phyloP scores from a whole-genome alignment of 2,113 vertebrate genomes.

The Alligator sinensis region DNA sequence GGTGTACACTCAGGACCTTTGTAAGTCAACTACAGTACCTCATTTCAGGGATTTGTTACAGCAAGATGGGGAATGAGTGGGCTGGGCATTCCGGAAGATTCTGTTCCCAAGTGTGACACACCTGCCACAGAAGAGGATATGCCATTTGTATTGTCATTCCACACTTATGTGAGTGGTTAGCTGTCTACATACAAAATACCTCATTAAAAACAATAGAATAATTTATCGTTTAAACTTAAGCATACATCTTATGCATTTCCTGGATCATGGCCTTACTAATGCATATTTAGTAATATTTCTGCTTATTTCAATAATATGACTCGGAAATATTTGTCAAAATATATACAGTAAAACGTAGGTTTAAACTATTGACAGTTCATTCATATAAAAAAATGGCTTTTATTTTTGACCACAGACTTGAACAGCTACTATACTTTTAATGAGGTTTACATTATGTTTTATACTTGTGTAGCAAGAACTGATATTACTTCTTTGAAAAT shows the following conservation, averaged over 20 bases:
- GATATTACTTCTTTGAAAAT: constrained; percentile 64
- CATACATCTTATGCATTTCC: background rate
- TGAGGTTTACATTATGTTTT: constrained; percentile 71
- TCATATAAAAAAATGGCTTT: constrained; percentile 43
- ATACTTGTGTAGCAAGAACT: constrained; percentile 56
- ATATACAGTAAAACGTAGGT: constrained; percentile 76
- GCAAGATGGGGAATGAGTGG: no score
- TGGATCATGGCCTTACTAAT: background rate
- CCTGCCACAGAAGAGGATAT: no score
- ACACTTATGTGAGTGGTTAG: no score
- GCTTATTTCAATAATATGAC: constrained; percentile 56
- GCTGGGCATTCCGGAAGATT: no score
- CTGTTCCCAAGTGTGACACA: no score
- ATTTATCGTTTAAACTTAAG: background rate
- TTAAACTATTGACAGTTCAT: constrained; percentile 65
- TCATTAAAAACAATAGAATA: no score
- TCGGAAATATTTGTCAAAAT: constrained; percentile 41
- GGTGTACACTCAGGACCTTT: no score
- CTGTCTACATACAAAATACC: no score
- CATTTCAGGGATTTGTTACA: no score
- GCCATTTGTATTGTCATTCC: no score
- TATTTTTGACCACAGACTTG: constrained; percentile 33
- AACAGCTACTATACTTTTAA: constrained; percentile 63
- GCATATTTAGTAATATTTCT: no score
- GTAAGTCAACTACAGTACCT: no score